Percentiles rank a stretch among this genome's conserved stretches.
Conservation (phyloP, 2,888 invertebrate species). For the Cheilosia impressa region DNA sequence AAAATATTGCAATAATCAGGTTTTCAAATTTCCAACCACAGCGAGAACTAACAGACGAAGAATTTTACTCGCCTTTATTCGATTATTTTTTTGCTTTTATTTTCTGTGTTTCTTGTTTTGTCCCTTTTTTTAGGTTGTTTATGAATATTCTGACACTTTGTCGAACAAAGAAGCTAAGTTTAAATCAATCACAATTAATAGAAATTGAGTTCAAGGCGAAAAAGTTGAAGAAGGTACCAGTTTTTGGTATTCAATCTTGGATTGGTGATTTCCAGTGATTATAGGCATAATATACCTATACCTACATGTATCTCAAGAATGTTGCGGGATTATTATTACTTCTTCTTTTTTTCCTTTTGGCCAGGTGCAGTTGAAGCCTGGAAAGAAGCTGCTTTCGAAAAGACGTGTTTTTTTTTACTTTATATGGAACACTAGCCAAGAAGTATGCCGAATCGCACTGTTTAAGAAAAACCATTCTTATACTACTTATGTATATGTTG, state of each 20-base stretch:
- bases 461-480: too few relatives aligned
- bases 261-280: not conserved
- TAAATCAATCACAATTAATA: conserved; percentile 74
- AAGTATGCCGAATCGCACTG: not conserved
- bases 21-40: conserved; percentile 29
- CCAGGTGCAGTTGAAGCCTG: not conserved
- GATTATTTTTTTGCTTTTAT: conserved; percentile 34
- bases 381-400: not conserved
- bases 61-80: conserved; percentile 28
- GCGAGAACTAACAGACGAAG: not conserved
- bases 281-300: not conserved
- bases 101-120: not conserved
- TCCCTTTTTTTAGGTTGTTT: conserved; percentile 35
- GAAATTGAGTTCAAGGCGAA: conserved; percentile 55
- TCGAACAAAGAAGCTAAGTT: conserved; percentile 62
- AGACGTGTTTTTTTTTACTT: not conserved
- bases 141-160: conserved; percentile 71
- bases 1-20: conserved; percentile 64
- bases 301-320: not conserved
- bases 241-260: conserved; percentile 12
- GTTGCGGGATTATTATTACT: not conserved
- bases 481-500: too few relatives aligned
- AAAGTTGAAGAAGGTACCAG: conserved; percentile 6
- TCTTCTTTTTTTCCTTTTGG: not conserved
- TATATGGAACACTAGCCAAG: too few relatives aligned